Percentiles rank a stretch among this genome's conserved stretches.
Evolutionary conservation across 2,113 vertebrate genomes (phyloP).

Genomic region (Mastomys coucha): DNA sequence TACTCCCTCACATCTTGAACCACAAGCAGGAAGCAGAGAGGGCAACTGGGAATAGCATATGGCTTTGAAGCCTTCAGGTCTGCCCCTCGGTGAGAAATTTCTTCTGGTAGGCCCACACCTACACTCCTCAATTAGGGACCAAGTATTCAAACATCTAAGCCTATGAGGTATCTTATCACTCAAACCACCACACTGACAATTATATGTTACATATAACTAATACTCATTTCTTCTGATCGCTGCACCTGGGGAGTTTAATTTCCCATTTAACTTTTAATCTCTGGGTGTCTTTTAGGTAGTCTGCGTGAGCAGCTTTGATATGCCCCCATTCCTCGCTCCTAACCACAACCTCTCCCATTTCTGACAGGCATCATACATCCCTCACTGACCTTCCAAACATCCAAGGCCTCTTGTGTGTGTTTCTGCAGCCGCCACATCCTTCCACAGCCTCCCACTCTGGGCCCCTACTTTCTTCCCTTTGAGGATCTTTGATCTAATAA

Average conservation of each 20-base stretch:
- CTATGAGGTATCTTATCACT: not conserved
- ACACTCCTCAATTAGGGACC: no score
- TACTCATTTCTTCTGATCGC: not conserved
- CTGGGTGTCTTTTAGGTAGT: not conserved
- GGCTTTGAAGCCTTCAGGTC: not conserved
- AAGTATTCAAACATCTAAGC: not conserved
- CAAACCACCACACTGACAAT: not conserved
- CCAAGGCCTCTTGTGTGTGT: not conserved
- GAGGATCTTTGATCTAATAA: not conserved
- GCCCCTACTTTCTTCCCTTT: not conserved
- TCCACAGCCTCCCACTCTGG: not conserved
- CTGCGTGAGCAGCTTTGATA: not conserved
- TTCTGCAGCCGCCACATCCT: not conserved
- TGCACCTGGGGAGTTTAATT: not conserved
- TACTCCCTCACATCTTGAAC: not conserved
- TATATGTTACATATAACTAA: not conserved
- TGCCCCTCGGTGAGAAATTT: no score
- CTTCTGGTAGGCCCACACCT: no score
- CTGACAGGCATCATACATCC: not conserved
- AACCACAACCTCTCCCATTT: not conserved
- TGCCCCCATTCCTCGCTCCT: not conserved
- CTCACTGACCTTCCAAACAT: not conserved
- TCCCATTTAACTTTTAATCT: not conserved
- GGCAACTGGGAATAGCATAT: not conserved
- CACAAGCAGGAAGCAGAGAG: not conserved